Evolutionary conservation across 2,113 vertebrate species (phyloP), one percentile per base, ranked within the genome.

Genomic region (Apeltes quadracus): DNA sequence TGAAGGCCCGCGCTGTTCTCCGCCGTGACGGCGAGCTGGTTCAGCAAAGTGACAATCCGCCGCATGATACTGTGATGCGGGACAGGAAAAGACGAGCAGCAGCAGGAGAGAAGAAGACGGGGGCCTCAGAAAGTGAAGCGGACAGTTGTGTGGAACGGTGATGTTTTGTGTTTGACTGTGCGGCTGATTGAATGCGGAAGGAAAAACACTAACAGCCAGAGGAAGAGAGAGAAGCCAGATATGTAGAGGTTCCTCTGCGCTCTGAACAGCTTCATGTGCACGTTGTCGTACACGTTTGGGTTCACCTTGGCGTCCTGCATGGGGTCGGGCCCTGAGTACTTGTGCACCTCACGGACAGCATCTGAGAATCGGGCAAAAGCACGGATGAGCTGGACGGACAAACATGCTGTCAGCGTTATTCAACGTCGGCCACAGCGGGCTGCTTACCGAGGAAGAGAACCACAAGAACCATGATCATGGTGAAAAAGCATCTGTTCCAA

Each of bases 181-280:
- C 12, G 29, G 70, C 9, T 61, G 16, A 78, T 44, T 32, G 3
- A 53, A 46, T 32, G 13, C 64, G 4, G 14, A 34, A 38, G 56
- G 25, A 65, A 64, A 36, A 55, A 82, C 72, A 95, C 97, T 94
- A 91, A 99, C 98, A 99, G 95, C 96, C 97, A 99, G 59, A 99
- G 95, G 90, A 99, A 97, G 71, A 99, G 92, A 12, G 96, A 97
- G 91, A 99, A 99, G 70, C 98, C 98, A 14, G 96, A 97, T 87
- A 99, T 95, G 87, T 99, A 99, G 76, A 99, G 95, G 91, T 99
- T 99, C 88, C 98, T 96, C 91, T 99, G 98, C 0, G 96, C 94
- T 81, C 97, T 91, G 88, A 99, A 99, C 72, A 99, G 95, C 93
- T 97, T 99, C 97, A 99, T 98, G 83, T 98, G 95, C 53, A 96